phyloP scores from a whole-genome alignment of 2,797 vertebrate species.

The Hydrolagus colliei region DNA sequence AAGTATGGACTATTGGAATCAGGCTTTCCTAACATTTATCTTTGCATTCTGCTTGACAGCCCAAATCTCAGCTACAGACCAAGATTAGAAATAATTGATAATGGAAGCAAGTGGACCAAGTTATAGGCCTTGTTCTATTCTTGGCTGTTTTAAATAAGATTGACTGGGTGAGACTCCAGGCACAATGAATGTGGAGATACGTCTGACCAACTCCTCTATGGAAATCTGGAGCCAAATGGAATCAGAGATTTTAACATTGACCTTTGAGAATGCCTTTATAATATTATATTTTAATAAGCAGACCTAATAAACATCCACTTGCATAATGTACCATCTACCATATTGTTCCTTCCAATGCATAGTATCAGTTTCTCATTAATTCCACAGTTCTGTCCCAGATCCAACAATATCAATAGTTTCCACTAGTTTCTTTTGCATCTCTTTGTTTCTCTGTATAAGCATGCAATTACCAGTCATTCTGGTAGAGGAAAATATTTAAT shows the following conservation, averaged over 20 bases:
- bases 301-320: neutral
- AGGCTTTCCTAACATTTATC: neutral
- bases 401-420: neutral
- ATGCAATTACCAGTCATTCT: conserved; percentile 1
- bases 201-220: neutral
- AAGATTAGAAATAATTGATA: neutral
- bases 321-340: neutral
- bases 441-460: conserved; percentile 16
- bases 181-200: neutral
- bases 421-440: conserved; percentile 13
- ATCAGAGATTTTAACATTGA: neutral
- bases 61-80: neutral
- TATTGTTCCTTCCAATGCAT: conserved; percentile 14
- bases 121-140: neutral
- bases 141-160: neutral
- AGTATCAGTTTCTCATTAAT: neutral
- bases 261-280: neutral
- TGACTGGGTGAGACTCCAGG: neutral
- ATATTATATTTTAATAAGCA: neutral
- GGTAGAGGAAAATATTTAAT: conserved; percentile 21
- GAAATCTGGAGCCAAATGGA: neutral
- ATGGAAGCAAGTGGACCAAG: neutral
- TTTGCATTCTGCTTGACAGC: neutral
- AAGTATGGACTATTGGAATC: neutral
- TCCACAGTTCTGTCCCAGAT: conserved; percentile 15